phyloP scores from a whole-genome alignment of 2,113 vertebrate genomes.

The Shinisaurus crocodilurus region DNA sequence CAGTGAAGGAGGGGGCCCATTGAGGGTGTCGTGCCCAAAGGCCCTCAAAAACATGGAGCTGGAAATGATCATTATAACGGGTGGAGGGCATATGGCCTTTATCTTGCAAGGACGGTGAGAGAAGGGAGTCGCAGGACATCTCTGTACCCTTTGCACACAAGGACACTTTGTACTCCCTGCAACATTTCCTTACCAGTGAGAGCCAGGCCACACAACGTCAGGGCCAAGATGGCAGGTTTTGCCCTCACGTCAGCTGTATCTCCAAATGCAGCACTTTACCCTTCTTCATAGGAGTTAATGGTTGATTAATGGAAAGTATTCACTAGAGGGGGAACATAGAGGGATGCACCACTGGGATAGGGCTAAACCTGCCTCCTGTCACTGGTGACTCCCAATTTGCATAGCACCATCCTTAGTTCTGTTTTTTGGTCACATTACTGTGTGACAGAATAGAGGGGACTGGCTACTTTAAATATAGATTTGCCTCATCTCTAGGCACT shows the following conservation, averaged over 20 bases:
- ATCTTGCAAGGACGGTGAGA: no score
- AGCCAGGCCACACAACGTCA: background rate
- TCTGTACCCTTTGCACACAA: no score
- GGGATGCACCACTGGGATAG: background rate
- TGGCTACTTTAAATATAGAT: background rate
- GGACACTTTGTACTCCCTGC: no score
- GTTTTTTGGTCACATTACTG: background rate
- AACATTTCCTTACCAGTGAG: no score
- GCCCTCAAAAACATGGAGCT: no score
- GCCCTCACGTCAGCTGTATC: background rate
- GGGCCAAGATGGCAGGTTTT: background rate
- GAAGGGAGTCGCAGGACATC: no score
- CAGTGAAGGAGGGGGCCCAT: no score
- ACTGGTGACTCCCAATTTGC: background rate
- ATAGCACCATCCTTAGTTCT: background rate
- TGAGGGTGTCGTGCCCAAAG: no score
- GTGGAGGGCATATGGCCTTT: no score
- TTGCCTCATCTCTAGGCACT: background rate
- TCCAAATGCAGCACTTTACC: background rate
- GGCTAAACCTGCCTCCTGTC: no score
- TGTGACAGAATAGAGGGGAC: background rate
- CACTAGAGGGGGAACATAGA: background rate
- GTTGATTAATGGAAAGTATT: background rate
- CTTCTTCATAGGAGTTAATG: background rate
- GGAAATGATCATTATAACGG: no score